Conservation (phyloP, 1,140 invertebrate genomes). For the Riptortus pedestris region DNA sequence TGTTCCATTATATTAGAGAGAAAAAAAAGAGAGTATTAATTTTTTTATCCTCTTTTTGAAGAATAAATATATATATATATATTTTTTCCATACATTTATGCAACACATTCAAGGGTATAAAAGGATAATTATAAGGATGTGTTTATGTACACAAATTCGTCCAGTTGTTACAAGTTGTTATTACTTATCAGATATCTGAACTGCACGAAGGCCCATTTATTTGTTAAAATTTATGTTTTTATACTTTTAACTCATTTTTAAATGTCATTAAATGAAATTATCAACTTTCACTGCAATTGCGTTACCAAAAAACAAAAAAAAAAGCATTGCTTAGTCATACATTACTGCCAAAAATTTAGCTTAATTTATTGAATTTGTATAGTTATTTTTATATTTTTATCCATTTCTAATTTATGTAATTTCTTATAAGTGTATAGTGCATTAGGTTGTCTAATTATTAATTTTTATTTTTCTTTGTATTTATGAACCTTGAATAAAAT, state of each 20-base stretch:
- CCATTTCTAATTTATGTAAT: not conserved
- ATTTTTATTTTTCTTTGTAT: constrained; percentile 14
- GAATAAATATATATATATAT: constrained; percentile 13
- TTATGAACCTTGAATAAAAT: constrained; percentile 11
- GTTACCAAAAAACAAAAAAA: too few relatives aligned
- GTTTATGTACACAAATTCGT: constrained; percentile 15
- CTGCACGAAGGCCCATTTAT: not conserved
- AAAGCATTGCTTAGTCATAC: constrained; percentile 17
- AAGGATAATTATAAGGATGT: constrained; percentile 11
- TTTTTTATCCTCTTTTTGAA: constrained; percentile 14
- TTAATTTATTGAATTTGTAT: constrained; percentile 19
- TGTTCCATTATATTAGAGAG: not conserved
- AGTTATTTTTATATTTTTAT: constrained; percentile 21
- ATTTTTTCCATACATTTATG: constrained; percentile 3
- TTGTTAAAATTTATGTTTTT: not conserved
- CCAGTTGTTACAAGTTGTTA: constrained; percentile 16
- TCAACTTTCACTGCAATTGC: constrained; percentile 10
- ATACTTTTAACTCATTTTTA: not conserved
- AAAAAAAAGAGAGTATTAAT: not conserved
- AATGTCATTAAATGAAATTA: not conserved
- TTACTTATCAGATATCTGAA: not conserved
- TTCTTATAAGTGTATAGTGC: not conserved
- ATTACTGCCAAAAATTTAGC: constrained; percentile 17
- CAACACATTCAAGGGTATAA: constrained; percentile 5
- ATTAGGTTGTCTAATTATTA: not conserved